Percentiles rank a stretch among this genome's conserved stretches.
Conservation (phyloP, 2,113 vertebrate species). For the Pedionomus torquatus region DNA sequence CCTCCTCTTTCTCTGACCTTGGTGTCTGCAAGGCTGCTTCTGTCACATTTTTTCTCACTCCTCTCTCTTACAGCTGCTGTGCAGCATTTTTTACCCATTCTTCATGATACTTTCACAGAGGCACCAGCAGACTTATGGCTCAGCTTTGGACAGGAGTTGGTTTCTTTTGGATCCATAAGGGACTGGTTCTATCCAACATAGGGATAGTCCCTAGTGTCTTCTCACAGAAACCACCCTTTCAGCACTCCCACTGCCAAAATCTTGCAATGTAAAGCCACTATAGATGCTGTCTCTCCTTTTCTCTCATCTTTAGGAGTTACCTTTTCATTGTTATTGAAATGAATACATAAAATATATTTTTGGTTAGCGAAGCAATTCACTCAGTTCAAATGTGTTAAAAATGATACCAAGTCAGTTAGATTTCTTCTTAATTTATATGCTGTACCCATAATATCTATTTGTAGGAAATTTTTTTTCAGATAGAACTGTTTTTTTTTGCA, state of each 20-base stretch:
- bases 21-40: neutral
- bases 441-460: neutral
- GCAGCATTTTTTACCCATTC: neutral
- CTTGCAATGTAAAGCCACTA: neutral
- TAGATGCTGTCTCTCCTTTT: neutral
- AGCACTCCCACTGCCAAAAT: neutral
- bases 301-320: neutral
- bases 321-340: neutral
- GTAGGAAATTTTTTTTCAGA: neutral
- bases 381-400: neutral
- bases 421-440: neutral
- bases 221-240: neutral
- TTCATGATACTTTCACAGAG: neutral
- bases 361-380: neutral
- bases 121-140: neutral
- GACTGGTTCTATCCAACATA: neutral
- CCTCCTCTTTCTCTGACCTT: neutral
- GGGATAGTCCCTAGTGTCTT: neutral
- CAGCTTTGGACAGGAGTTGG: neutral
- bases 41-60: neutral
- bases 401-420: neutral
- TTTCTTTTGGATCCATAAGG: neutral
- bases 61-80: neutral
- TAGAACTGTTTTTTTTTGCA: neutral
- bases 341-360: neutral